A percentile compares a stretch with the other conserved stretches of the same genome.
Evolutionary conservation across 1,140 invertebrate genomes (phyloP).

Genomic region (Propsilocerus akamusi): DNA sequence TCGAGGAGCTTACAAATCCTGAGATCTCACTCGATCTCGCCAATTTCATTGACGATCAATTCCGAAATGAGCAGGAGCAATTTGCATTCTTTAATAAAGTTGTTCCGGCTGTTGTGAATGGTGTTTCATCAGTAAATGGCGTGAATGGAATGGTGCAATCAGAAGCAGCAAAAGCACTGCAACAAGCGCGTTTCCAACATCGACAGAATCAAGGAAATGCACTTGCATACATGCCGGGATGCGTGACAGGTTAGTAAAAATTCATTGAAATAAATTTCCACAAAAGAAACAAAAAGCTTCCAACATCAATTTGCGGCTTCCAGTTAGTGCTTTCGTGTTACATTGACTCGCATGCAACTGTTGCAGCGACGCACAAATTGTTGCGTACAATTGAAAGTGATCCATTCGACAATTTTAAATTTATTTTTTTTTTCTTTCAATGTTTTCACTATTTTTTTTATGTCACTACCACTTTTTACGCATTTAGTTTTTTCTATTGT

Average conservation of each 20-base stretch:
- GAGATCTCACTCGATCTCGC: slow-evolving; percentile 78
- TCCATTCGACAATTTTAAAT: no score
- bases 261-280: no score
- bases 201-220: slow-evolving; percentile 39
- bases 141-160: slow-evolving; percentile 21
- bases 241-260: slow-evolving; percentile 45
- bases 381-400: no score
- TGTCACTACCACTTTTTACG: no score
- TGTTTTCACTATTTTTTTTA: no score
- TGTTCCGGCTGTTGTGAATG: background rate
- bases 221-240: slow-evolving; percentile 73
- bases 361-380: no score
- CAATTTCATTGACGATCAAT: slow-evolving; percentile 77
- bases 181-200: slow-evolving; percentile 21
- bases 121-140: slow-evolving; percentile 32
- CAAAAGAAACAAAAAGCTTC: no score
- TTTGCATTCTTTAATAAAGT: slow-evolving; percentile 60
- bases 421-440: no score
- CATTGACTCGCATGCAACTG: no score
- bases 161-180: slow-evolving; percentile 21
- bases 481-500: no score
- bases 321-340: no score
- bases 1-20: slow-evolving; percentile 70
- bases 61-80: slow-evolving; percentile 46
- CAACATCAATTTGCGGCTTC: no score